Evolutionary conservation across 1,140 invertebrate genomes (phyloP), one percentile per base, ranked within the genome.

Genomic region (Bursaphelenchus mucronatus): DNA sequence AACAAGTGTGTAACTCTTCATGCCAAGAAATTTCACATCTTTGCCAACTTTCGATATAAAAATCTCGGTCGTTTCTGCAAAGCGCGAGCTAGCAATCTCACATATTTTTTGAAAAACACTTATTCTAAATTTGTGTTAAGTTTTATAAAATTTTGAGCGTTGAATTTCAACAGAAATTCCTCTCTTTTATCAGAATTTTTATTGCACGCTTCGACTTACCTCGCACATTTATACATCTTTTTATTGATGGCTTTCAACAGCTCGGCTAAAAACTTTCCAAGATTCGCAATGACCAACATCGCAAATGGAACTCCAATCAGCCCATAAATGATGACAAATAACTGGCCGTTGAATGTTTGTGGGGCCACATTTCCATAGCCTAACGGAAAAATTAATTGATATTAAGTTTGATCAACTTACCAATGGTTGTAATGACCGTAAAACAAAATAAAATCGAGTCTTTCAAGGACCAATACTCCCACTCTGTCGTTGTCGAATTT

Each of bases 321-420:
- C 9, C 76, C 76, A 56, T 78, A 78, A 40, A 75, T 13, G 17
- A 79, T 74, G 15, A 67, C 62, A 51, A 78, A 78, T 9, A 76
- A 17, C 47, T 71, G 74, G 4, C 76, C 76, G 43, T 56, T 54
- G 40, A 74, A 61, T 17, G 83, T 85, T 70, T 83, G 80, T 11
- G 84, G 84, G n/a, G 83, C 84, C 61, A 82, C 82, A 70, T 85
- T 83, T 10, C 84, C 84, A 66, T 85, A 85, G 53, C 84, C 84
- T 15, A 67, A n/a, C 54, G 10, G 41, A 47, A 49, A 3, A 8
- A 21, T 43, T 0, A 61, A 63, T n/a, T 64, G 45, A 64, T 8
- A 43, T 11, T 17, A 56, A 19, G 2, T 30, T 30, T 30, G 5
- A 5, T 30, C 5, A 30, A 30, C 40, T 17, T 49, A 66, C 41